Percentiles rank a stretch among this genome's conserved stretches.
Conservation (phyloP, 2,797 vertebrate genomes). For the Oreonectes daqikongensis region DNA sequence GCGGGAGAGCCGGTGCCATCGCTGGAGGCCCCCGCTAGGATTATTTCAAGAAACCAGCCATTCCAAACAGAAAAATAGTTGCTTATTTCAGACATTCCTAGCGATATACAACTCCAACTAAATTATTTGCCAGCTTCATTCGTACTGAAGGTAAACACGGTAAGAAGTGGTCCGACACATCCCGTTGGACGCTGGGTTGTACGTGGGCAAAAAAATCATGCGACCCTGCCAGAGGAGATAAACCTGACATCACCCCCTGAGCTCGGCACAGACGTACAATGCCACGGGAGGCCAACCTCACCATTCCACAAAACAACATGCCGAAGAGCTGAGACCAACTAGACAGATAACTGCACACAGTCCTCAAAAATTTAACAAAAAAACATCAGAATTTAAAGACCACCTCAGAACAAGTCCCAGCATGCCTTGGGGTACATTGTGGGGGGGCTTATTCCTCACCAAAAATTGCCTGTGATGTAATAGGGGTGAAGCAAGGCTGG, state of each 20-base stretch:
- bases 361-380: neutral
- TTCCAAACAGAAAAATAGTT: conserved; percentile 6
- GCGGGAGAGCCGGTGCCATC: neutral
- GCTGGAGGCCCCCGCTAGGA: conserved; percentile 32
- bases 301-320: neutral
- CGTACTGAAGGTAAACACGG: conserved; percentile 24
- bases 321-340: neutral
- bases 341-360: conserved; percentile 11
- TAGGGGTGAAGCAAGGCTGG: conserved; percentile 71
- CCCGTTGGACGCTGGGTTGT: neutral
- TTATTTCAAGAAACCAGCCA: conserved; percentile 28
- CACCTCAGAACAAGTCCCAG: conserved; percentile 31
- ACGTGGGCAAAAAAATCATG: neutral
- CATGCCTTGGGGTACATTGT: neutral
- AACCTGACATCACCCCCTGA: conserved; percentile 39
- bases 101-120: conserved; percentile 17
- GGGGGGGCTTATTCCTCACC: conserved; percentile 12
- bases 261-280: conserved; percentile 9
- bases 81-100: neutral
- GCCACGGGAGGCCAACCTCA: neutral
- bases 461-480: conserved; percentile 69
- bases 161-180: conserved; percentile 23
- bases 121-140: conserved; percentile 39
- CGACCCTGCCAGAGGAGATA: conserved; percentile 27
- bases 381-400: conserved; percentile 44